Conservation (phyloP, 2,113 vertebrate species). For the Urocynchramus pylzowi region DNA sequence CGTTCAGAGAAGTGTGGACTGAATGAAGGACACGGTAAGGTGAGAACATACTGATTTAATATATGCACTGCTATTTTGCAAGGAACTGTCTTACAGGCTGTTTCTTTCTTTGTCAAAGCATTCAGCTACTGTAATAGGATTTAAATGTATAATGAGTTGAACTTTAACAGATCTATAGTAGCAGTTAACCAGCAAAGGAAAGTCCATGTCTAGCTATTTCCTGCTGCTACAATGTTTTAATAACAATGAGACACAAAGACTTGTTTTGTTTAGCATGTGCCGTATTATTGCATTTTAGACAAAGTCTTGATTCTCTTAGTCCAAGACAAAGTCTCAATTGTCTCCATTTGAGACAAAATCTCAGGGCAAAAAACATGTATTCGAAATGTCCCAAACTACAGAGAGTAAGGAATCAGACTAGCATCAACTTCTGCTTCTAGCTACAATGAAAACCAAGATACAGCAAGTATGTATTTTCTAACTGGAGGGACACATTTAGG, state of each 20-base stretch:
- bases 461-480: neutral
- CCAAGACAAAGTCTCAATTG: slow-evolving; percentile 26
- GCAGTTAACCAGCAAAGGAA: slow-evolving; percentile 1
- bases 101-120: neutral
- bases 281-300: slow-evolving; percentile 22
- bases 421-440: neutral
- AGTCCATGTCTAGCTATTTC: slow-evolving; percentile 3
- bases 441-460: neutral
- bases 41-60: neutral
- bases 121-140: neutral
- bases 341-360: neutral
- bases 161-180: neutral
- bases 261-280: slow-evolving; percentile 22
- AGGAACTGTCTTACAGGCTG: neutral
- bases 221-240: slow-evolving; percentile 48
- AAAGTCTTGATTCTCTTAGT: slow-evolving; percentile 39
- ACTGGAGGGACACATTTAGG: neutral
- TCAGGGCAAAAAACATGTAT: neutral
- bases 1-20: neutral
- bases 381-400: neutral
- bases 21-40: neutral
- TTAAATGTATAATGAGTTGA: slow-evolving; percentile 9
- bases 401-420: neutral
- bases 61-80: neutral
- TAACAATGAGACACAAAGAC: slow-evolving; percentile 36